These are phyloP conservation scores for Periophthalmus magnuspinnatus DNA, from an alignment of 2,797 vertebrate genomes.

Conservation along the genomic window DNA sequence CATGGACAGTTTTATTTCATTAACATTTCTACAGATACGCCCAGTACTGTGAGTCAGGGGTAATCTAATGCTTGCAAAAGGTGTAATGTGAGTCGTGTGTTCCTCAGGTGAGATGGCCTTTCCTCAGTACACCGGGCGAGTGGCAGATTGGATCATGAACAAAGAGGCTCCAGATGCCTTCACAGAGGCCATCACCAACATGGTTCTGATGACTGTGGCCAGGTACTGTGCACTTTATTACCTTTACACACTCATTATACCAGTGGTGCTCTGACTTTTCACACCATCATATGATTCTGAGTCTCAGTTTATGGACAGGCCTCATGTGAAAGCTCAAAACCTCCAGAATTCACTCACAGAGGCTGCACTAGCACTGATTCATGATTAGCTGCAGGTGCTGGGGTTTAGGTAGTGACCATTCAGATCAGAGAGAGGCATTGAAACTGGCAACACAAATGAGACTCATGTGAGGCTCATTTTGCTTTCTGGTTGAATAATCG, in stretches of 20 bases:
- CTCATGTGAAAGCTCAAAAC: too few relatives aligned
- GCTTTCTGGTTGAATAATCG: too few relatives aligned
- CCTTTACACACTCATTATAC: not conserved
- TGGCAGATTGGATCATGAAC: constrained; percentile 86
- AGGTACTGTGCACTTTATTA: constrained; percentile 71
- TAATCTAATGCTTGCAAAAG: not conserved
- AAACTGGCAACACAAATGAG: too few relatives aligned
- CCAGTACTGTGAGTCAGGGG: not conserved
- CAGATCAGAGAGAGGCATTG: not conserved
- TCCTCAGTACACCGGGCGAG: constrained; percentile 83
- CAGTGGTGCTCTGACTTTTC: too few relatives aligned
- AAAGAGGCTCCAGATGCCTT: constrained; percentile 75
- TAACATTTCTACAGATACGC: too few relatives aligned
- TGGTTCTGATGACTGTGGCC: constrained; percentile 79
- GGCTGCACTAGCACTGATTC: too few relatives aligned
- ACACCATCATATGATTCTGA: not conserved
- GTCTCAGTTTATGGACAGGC: too few relatives aligned
- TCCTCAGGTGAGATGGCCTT: constrained; percentile 88
- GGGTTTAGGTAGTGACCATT: too few relatives aligned
- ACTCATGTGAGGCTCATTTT: too few relatives aligned
- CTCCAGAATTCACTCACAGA: too few relatives aligned
- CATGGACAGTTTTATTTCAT: too few relatives aligned
- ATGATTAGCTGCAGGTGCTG: too few relatives aligned
- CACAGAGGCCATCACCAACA: constrained; percentile 73
- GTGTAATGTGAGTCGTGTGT: not conserved